phyloP scores from a whole-genome alignment of 2,888 invertebrate species.

The Saturnia japonica region DNA sequence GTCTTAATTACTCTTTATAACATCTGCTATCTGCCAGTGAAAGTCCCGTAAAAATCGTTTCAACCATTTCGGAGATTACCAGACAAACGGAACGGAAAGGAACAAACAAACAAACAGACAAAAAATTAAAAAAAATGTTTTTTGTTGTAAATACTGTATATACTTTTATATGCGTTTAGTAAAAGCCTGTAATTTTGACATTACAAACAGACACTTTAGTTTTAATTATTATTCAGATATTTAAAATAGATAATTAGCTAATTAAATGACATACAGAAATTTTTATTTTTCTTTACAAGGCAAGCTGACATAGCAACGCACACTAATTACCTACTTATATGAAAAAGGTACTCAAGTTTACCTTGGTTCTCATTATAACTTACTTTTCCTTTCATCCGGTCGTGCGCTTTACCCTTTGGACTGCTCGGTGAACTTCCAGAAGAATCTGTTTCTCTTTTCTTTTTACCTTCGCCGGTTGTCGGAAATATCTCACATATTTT shows the following conservation, averaged over 20 bases:
- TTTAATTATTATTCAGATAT: neutral
- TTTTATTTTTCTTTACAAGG: neutral
- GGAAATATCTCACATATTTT: constrained; percentile 31
- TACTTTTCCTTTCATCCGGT: neutral
- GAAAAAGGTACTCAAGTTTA: neutral
- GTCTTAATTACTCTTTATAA: too few species aligned
- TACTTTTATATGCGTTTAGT: too few species aligned
- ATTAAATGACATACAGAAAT: neutral
- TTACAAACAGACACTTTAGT: too few species aligned
- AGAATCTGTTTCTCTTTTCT: constrained; percentile 1
- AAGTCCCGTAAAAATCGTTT: too few species aligned
- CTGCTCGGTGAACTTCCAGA: constrained; percentile 11
- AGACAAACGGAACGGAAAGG: too few species aligned
- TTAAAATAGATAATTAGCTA: neutral
- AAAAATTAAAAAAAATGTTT: too few species aligned
- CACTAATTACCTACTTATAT: neutral
- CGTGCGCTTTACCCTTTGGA: constrained; percentile 9
- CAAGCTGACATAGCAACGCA: neutral
- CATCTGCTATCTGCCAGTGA: too few species aligned
- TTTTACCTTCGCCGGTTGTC: constrained; percentile 18
- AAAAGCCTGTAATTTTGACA: too few species aligned
- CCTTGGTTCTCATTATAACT: neutral
- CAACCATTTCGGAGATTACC: too few species aligned
- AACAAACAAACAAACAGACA: too few species aligned
- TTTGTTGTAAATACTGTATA: too few species aligned